Conservation (phyloP, 2,797 vertebrate genomes). For the Moxostoma hubbsi region DNA sequence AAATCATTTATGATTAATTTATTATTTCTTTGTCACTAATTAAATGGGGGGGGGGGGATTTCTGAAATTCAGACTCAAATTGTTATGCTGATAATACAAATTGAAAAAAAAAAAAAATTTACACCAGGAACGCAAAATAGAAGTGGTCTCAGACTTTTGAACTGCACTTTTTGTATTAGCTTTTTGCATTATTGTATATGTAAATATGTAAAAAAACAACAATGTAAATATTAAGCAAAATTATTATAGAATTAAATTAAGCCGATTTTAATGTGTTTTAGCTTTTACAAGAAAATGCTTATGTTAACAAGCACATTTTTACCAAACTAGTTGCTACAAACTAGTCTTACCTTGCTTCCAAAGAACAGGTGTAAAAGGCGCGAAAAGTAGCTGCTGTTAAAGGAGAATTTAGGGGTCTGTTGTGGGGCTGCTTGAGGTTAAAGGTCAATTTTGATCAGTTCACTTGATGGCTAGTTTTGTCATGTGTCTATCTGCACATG, state of each 20-base stretch:
- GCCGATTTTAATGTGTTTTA: background rate
- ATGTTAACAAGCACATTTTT: background rate
- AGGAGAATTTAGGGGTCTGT: background rate
- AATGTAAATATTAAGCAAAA: too few species aligned
- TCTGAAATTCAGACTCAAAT: background rate
- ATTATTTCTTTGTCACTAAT: too few species aligned
- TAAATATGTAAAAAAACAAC: too few species aligned
- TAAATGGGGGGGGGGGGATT: too few species aligned
- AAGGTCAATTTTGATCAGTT: conserved; percentile 23
- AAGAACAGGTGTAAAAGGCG: background rate
- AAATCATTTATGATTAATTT: too few species aligned
- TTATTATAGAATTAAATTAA: background rate
- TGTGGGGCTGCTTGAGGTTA: conserved; percentile 9
- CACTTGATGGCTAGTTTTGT: conserved; percentile 1
- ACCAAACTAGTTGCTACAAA: background rate
- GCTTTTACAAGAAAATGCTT: background rate
- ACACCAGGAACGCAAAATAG: background rate
- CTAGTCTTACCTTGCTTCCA: background rate
- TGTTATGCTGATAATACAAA: background rate
- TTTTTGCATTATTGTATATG: background rate
- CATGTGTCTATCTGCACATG: conserved; percentile 20
- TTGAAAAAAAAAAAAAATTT: background rate
- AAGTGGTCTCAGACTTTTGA: background rate
- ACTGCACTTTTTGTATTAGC: background rate
- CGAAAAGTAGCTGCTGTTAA: background rate